These are phyloP conservation scores for Drosophila mimica DNA, from an alignment of 2,888 invertebrate species.

Conservation along the genomic window DNA sequence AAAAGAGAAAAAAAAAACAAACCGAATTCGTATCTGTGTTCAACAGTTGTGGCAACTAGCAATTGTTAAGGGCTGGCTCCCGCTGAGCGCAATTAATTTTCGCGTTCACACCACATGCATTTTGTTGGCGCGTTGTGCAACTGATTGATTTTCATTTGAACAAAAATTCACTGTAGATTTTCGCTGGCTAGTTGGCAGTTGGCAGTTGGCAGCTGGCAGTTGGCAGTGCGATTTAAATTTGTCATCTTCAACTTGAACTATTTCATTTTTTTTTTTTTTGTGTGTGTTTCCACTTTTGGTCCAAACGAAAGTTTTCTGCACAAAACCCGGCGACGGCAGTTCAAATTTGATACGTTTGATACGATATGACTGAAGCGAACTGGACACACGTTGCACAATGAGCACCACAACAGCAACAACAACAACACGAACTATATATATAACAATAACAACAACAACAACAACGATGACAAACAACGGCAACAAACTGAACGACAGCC, in stretches of 20 bases:
- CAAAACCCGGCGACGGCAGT: conserved; percentile 21
- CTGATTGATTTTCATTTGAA: conserved; percentile 71
- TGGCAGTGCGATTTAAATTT: conserved; percentile 19
- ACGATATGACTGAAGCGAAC: conserved; percentile 14
- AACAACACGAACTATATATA: conserved; percentile 6
- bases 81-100: conserved; percentile 70
- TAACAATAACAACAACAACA: conserved; percentile 14
- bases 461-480: conserved; percentile 21
- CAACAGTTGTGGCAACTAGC: conserved; percentile 46
- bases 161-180: conserved; percentile 22
- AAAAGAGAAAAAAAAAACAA: conserved; percentile 1
- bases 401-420: conserved; percentile 1
- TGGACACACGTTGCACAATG: conserved; percentile 17
- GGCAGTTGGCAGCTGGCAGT: conserved; percentile 9
- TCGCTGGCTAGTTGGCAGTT: conserved; percentile 2
- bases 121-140: conserved; percentile 45
- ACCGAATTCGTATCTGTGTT: conserved; percentile 23
- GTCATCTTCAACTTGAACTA: conserved; percentile 29
- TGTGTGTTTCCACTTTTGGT: not conserved
- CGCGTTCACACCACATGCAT: conserved; percentile 66
- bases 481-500: conserved; percentile 33
- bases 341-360: conserved; percentile 23
- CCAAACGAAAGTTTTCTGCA: conserved; percentile 21
- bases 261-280: not conserved
- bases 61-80: conserved; percentile 56